Evolutionary conservation across 2,888 invertebrate genomes (phyloP), one percentile per base, ranked within the genome.

Genomic region (Ametastegia equiseti): DNA sequence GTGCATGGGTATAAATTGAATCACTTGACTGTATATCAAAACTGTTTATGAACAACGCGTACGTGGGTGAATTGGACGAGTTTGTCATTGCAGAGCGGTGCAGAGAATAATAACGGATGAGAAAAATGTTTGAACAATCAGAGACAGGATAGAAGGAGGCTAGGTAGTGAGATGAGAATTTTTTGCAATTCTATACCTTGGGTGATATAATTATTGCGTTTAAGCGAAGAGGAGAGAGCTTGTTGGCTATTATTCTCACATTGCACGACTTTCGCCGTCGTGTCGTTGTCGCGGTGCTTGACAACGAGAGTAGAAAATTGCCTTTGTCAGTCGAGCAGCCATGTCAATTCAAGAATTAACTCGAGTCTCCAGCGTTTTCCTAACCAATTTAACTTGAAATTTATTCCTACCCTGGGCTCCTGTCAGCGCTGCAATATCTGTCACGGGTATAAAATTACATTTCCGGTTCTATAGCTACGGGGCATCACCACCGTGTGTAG

Each of bases 381-480:
- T 75, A 75, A 78, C 73, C 73, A 81, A 81, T 77, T 81, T 81
- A 57, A 81, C 50, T 63, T 11, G 47, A 77, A 65, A 81, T 77
- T 75, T 81, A 77, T 77, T 60, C 50, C 63, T 39, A 65, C 57
- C 60, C 42, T 13, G 60, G 75, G 73, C 63, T 73, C 30, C 63
- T 73, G 81, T 75, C 63, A 65, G 75, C 81, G 33, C 36, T 36
- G 81, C 81, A 65, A 81, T 81, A 81, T 73, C 81, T 81, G 77
- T 81, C 81, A 39, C 71, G 73, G 45, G 77, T 75, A 75, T 81
- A 81, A 81, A 81, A 81, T 81, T 81, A 81, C 73, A 50, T 81
- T 75, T 81, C 81, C 81, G 81, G 75, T 78, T 78, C 36, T 71
- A 71, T n/a, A n/a, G 54, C 36, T 45, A 50, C 75, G 19, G n/a